phyloP scores from a whole-genome alignment of 2,797 vertebrate genomes.

The Phrynocephalus forsythii region DNA sequence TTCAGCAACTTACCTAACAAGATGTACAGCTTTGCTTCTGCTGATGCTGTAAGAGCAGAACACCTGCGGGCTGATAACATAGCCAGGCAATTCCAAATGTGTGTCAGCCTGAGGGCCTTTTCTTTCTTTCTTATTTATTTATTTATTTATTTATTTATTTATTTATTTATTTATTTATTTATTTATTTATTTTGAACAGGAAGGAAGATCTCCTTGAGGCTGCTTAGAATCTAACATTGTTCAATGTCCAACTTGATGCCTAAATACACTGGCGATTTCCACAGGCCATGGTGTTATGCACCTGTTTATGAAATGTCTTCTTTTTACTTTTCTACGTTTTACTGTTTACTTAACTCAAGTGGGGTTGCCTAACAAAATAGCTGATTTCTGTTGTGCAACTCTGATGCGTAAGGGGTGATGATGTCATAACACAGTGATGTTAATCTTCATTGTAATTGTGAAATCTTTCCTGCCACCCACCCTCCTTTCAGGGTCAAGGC shows the following conservation, averaged over 20 bases:
- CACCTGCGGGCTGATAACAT: not conserved
- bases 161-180: no score
- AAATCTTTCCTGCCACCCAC: no score
- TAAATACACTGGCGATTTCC: not conserved
- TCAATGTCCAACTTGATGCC: not conserved
- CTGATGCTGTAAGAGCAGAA: constrained; percentile 39
- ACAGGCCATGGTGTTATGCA: not conserved
- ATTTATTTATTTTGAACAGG: not conserved
- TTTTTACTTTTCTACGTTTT: not conserved
- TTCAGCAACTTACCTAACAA: constrained; percentile 23
- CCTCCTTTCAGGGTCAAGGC: no score
- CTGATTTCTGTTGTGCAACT: no score
- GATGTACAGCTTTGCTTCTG: constrained; percentile 36
- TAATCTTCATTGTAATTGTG: no score
- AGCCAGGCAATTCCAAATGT: not conserved
- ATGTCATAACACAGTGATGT: no score
- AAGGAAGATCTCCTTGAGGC: not conserved
- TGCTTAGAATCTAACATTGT: not conserved
- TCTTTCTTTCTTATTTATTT: not conserved
- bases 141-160: no score
- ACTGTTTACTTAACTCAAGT: no score
- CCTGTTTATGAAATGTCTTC: not conserved
- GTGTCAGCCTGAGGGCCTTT: not conserved
- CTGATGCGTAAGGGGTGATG: no score
- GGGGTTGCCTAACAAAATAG: no score